Evolutionary conservation across 30 jellyfish, hydroid and myxozoan species (phyloP).

Genomic region (Aurelia aurita complex sp. Pacific): DNA sequence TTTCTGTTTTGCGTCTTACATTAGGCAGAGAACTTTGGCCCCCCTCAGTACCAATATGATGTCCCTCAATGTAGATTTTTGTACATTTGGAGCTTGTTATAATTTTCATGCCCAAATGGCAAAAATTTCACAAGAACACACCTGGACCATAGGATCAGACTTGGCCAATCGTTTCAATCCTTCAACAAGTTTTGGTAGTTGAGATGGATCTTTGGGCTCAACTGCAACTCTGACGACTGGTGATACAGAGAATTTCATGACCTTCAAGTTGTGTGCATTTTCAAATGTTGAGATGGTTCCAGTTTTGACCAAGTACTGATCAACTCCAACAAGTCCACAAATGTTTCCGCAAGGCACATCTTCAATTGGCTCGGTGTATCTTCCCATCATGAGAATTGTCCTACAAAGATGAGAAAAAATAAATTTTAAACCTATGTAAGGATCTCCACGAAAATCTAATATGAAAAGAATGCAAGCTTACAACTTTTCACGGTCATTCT

Average conservation of each 20-base stretch:
- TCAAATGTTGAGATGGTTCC: conserved; percentile 97
- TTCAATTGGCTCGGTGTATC: conserved; percentile 96
- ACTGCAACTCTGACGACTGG: conserved; percentile 99
- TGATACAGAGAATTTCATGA: conserved; percentile 97
- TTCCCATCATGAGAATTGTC: conserved; percentile 98
- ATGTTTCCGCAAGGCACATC: conserved; percentile 99
- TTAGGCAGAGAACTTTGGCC: too few relatives aligned
- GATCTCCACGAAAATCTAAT: too few relatives aligned
- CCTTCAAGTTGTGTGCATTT: conserved; percentile 94
- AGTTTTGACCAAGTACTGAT: conserved; percentile 94
- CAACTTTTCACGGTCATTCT: too few relatives aligned
- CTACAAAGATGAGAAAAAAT: conserved; percentile 26
- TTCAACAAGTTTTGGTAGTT: conserved; percentile 98
- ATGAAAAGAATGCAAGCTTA: too few relatives aligned
- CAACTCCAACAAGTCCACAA: conserved; percentile 99
- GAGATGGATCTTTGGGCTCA: conserved; percentile 98
- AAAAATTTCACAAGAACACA: not conserved
- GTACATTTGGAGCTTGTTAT: too few relatives aligned
- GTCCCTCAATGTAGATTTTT: too few relatives aligned
- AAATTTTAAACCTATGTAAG: not conserved
- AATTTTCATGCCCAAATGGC: too few relatives aligned
- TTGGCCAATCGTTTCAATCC: conserved; percentile 98
- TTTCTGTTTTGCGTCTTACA: too few relatives aligned
- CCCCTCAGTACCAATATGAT: too few relatives aligned
- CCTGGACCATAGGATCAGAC: conserved; percentile 99